A percentile compares a stretch with the other conserved stretches of the same genome.
These are phyloP conservation scores for Hedya salicella DNA, from an alignment of 2,888 invertebrate genomes.

Conservation along the genomic window DNA sequence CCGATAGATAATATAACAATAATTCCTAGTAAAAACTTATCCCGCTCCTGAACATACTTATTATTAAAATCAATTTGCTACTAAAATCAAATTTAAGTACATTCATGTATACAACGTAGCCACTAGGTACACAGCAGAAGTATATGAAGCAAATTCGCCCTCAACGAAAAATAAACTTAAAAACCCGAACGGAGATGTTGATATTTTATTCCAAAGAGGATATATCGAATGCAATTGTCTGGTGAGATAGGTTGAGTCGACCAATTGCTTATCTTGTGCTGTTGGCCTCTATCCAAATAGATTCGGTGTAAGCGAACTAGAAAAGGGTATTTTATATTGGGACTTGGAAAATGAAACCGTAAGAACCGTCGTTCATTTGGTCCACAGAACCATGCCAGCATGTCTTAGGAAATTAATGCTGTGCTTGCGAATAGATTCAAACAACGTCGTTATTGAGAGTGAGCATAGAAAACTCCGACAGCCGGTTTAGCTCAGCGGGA, in stretches of 20 bases:
- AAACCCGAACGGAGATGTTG: constrained; percentile 24
- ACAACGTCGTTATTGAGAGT: no score
- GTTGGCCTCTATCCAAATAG: constrained; percentile 68
- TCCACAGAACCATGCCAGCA: not conserved
- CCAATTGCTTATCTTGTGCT: constrained; percentile 65
- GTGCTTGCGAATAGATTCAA: no score
- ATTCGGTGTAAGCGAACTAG: constrained; percentile 53
- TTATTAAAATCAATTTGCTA: no score
- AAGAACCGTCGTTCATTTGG: not conserved
- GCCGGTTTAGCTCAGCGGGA: no score
- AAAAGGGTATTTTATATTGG: constrained; percentile 52
- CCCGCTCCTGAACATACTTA: no score
- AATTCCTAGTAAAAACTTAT: no score
- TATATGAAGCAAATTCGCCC: constrained; percentile 1
- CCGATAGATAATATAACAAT: no score
- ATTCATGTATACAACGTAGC: no score
- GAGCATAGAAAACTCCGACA: no score
- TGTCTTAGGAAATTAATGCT: not conserved
- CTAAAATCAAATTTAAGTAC: no score
- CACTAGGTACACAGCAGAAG: not conserved
- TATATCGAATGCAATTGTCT: constrained; percentile 64
- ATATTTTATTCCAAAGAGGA: constrained; percentile 49
- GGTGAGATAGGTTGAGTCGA: constrained; percentile 54
- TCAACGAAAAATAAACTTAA: constrained; percentile 24
- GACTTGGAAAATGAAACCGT: constrained; percentile 15